Evolutionary conservation across 1,140 invertebrate genomes (phyloP).

Genomic region (Gryon sp.): DNA sequence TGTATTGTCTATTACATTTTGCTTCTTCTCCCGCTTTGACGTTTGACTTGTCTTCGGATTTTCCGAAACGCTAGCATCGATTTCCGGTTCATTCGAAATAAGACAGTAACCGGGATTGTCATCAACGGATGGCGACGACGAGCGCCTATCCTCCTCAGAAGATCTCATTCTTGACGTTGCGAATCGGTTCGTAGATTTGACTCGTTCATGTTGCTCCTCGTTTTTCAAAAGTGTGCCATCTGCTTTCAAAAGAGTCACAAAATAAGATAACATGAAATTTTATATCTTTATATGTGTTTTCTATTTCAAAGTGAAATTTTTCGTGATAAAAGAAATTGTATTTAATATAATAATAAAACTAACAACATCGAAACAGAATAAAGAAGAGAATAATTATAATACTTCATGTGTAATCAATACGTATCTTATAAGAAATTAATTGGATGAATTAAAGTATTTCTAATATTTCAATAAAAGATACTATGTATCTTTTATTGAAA

Average conservation of each 20-base stretch:
- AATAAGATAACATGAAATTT: constrained; percentile 33
- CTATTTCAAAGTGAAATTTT: too few relatives aligned
- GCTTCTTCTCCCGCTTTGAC: constrained; percentile 59
- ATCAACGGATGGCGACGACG: constrained; percentile 64
- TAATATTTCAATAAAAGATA: too few relatives aligned
- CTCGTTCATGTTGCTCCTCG: constrained; percentile 81
- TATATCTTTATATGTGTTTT: too few relatives aligned
- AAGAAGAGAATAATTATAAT: too few relatives aligned
- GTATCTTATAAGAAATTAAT: too few relatives aligned
- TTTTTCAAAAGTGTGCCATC: constrained; percentile 80
- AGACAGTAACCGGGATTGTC: constrained; percentile 66
- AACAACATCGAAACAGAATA: too few relatives aligned
- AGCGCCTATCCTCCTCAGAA: constrained; percentile 66
- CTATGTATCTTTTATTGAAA: too few relatives aligned
- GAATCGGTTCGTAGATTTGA: constrained; percentile 79
- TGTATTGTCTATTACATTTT: constrained; percentile 62
- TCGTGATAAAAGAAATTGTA: too few relatives aligned
- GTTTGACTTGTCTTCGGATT: constrained; percentile 58
- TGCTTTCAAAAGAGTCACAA: constrained; percentile 49
- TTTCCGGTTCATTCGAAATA: constrained; percentile 66
- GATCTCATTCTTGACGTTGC: constrained; percentile 62
- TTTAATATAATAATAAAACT: too few relatives aligned
- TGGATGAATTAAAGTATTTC: too few relatives aligned
- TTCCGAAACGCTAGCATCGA: constrained; percentile 57
- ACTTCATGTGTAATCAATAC: too few relatives aligned